Base-by-base conservation (phyloP, 2,797 vertebrate genomes). In the Varecia variegata region DNA sequence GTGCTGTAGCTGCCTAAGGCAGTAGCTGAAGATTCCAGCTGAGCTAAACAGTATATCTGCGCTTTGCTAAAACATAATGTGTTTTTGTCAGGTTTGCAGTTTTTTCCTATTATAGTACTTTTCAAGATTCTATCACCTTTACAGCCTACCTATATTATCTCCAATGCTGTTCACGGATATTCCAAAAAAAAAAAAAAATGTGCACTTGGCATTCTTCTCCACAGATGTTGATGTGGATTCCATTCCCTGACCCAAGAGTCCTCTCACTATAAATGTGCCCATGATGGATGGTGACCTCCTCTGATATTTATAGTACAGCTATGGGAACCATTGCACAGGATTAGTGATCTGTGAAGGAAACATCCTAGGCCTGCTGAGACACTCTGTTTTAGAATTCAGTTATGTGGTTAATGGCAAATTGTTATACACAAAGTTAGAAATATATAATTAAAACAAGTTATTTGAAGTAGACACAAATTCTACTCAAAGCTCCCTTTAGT, bases 41-140 rank as follows among this genome's bases (percentile, higher is more conserved):
- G 97, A 98, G 94, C 87, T 96, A 96, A 96, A 94, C 87, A 96
- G 71, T 82, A 88, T 88, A 80, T 90, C 79, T 95, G 70, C 93
- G 87, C 93, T 96, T 96, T 88, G 86, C 60, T 94, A 81, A 94
- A 96, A 81, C 27, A 58, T 80, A 95, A 92, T 65, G 47, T 90
- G 83, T 58, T 96, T 95, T 93, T 96, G 84, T 87, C 52, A 60
- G 27, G 38, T 90, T 95, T 96, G 96, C 91, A 97, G 23, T 73
- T 93, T 98, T 97, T 94, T 65, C 56, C 83, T 91, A 94, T 90
- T 94, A 93, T n/a, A 73, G 80, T 58, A 77, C 6, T 96, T 96
- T 89, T 74, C 60, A 97, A 94, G 89, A 96, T 92, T 88, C 73
- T 87, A 92, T 96, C 91, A 92, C 92, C 87, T 92, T 96, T 88